Percentiles rank a stretch among this genome's conserved stretches.
Evolutionary conservation across 64 coral and sea anemone genomes (phyloP).

Genomic region (Stichodactyla mertensii): DNA sequence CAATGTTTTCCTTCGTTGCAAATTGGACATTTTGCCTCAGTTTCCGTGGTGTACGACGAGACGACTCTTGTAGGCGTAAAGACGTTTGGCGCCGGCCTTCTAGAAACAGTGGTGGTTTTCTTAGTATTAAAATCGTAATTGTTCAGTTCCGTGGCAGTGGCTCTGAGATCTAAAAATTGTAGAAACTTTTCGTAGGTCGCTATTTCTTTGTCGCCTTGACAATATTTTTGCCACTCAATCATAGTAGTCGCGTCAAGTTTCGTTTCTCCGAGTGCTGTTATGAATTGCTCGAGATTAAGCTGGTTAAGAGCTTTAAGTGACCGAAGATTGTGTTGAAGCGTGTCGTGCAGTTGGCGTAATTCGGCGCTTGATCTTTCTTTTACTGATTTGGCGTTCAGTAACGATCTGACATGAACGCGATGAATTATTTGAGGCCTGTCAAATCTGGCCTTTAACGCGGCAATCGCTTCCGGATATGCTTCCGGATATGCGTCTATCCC

Average conservation of each 20-base stretch:
- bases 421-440: slow-evolving; percentile 41
- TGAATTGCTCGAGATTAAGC: too few species aligned
- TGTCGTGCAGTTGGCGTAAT: too few species aligned
- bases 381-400: slow-evolving; percentile 31
- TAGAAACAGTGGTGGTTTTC: not conserved
- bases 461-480: slow-evolving; percentile 52
- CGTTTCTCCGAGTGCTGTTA: too few species aligned
- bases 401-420: slow-evolving; percentile 36
- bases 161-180: too few species aligned
- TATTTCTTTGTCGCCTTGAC: too few species aligned
- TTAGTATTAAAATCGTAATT: not conserved
- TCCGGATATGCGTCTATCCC: slow-evolving; percentile 45
- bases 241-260: too few species aligned
- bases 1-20: slow-evolving; percentile 24
- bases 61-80: not conserved
- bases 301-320: too few species aligned
- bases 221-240: too few species aligned
- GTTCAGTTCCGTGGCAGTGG: too few species aligned
- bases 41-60: not conserved
- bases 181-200: too few species aligned
- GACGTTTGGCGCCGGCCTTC: not conserved
- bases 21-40: slow-evolving; percentile 7
- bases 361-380: slow-evolving; percentile 40
- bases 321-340: too few species aligned
- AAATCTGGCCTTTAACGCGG: slow-evolving; percentile 37